Evolutionary conservation across 2,113 vertebrate species (phyloP).

Genomic region (Oceanodroma tethys): DNA sequence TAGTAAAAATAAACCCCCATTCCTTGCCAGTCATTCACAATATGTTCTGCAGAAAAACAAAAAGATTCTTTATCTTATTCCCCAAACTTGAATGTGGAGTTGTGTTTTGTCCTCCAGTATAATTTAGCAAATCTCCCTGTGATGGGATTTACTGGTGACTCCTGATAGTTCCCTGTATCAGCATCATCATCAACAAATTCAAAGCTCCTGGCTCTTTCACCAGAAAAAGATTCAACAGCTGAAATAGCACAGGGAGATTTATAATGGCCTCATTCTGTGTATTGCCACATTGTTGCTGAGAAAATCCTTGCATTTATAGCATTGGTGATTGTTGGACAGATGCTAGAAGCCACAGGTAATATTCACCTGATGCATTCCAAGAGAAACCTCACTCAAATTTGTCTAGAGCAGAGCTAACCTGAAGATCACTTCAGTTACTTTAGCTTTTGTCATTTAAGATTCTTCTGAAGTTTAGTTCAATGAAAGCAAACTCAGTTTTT

Average conservation of each 20-base stretch:
- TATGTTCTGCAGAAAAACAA: background rate
- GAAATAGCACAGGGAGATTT: background rate
- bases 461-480: background rate
- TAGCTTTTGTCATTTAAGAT: background rate
- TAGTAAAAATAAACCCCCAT: background rate
- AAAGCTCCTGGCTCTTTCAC: background rate
- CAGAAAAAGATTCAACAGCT: background rate
- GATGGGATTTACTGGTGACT: background rate
- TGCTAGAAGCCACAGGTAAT: background rate
- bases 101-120: background rate
- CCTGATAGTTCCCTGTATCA: background rate
- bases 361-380: background rate
- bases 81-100: background rate
- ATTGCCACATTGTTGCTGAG: background rate
- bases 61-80: background rate
- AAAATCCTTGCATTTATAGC: background rate
- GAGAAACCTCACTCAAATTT: background rate
- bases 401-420: background rate
- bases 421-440: background rate
- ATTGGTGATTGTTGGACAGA: background rate
- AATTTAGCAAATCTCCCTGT: background rate
- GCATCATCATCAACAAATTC: background rate
- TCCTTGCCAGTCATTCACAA: background rate
- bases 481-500: background rate
- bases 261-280: background rate